Base-by-base conservation (phyloP, 2,888 invertebrate genomes). In the Hesperia comma region DNA sequence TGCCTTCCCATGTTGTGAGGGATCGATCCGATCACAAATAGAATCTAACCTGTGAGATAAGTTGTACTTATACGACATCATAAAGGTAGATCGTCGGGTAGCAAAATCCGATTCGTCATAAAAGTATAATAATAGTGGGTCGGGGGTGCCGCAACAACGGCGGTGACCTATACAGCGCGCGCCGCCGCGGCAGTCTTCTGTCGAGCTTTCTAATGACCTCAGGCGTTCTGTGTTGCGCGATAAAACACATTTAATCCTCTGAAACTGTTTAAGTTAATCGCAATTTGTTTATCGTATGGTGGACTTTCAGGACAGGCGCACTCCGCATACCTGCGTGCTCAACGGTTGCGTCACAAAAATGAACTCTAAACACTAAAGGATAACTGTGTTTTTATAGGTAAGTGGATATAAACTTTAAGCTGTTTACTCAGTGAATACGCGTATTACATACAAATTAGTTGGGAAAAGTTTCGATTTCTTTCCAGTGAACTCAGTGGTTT, bases 121-220 rank as follows among this genome's bases (percentile, higher is more conserved):
- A 92, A 92, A 92, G 88, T 91, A 90, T 91, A 92, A 91, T 91
- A 91, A 90, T 91, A 91, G 92, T 90, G 87, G 91, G 88, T 87
- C 86, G 88, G 87, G 86, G 86, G 83, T 85, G 88, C 90, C 90
- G 90, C 90, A 91, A 87, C 88, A 89, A 88, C 89, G 72, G 83
- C 85, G 86, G 86, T 87, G 90, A 90, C 91, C 90, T 87, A 80
- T 75, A 87, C 86, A 87, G 90, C 91, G 90, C 89, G 89, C 80
- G 81, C 81, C 80, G 89, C 87, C 88, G 88, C 92, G 92, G 90
- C 92, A 92, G 92, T 92, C 90, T 88, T 88, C 86, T 81, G 85
- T 84, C 80, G 88, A 86, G 88, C 90, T 86, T 89, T 90, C 91
- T 92, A 92, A 92, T 92, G 91, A 92, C 92, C 90, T 85, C 91